Base-by-base conservation (phyloP, 2,888 invertebrate species). In the Diarsia rubi region DNA sequence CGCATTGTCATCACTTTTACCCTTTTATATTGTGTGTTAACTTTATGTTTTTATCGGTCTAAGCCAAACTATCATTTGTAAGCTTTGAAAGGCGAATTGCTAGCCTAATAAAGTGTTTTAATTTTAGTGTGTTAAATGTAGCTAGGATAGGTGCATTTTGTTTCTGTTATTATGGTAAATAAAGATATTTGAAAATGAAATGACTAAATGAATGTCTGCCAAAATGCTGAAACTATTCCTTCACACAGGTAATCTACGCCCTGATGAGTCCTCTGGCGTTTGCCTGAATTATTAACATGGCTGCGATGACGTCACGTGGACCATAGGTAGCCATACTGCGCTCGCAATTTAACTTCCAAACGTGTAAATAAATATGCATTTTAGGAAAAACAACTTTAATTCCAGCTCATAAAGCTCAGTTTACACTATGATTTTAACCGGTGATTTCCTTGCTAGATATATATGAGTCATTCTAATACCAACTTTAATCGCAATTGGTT, bases 261-360 rank as follows among this genome's bases (percentile, higher is more conserved):
- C 21, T 83, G 83, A 82, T 80, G 80, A 80, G 83, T 52, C 60
- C 69, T 49, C 27, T 42, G 54, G 70, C 69, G 65, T 71, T 71
- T 69, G 64, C 27, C 21, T 73, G 83, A 80, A 76, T 80, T 82
- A 83, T 82, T 73, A 54, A 83, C 67, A 31, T 24, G 64, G 60
- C 45, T 31, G 42, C 49, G 65, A n/a, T 72, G 72, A 69, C 83
- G 76, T 69, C 72, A 70, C 63, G 45, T 3, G 31, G 44, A 44
- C 60, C 60, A 16, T 16, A 31, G 37, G 60, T 57, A 54, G 31
- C 11, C 31, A 31, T 9, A 31, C 31, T 59, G 19, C 1, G 19
- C 19, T 27, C 31, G 31, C 27, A 31, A 19, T 27, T 31, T 19
- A 19, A 31, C 31, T 19, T 59, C 31, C 31, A 59, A 31, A 31